These are phyloP conservation scores for Sebastes miniatus DNA, from an alignment of 2,797 vertebrate species.

Conservation along the genomic window DNA sequence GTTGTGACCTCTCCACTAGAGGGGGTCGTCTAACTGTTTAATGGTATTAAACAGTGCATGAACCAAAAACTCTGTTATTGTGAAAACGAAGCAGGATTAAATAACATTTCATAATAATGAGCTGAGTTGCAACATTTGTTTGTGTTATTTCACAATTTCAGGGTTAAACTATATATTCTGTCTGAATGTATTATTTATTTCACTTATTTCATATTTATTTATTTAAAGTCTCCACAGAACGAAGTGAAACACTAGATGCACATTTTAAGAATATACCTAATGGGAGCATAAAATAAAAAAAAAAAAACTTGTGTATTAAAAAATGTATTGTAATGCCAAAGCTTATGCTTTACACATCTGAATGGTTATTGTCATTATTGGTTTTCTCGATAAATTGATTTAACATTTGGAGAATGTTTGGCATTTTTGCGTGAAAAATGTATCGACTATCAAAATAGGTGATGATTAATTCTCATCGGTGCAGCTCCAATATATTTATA, in stretches of 20 bases:
- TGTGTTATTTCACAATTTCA: not conserved
- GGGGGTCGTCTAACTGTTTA: slow-evolving; percentile 45
- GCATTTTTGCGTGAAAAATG: no score
- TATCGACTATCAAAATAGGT: not conserved
- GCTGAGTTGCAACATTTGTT: not conserved
- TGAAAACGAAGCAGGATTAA: not conserved
- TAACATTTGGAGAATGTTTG: not conserved
- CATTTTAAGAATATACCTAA: not conserved
- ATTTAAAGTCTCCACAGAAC: not conserved
- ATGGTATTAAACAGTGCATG: not conserved
- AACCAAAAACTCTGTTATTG: not conserved
- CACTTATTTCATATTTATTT: not conserved
- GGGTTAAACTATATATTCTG: not conserved
- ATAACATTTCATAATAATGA: not conserved
- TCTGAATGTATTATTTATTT: not conserved
- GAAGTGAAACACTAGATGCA: not conserved
- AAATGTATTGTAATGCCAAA: not conserved
- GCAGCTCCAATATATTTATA: not conserved
- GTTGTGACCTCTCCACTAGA: slow-evolving; percentile 60
- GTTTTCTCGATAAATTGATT: not conserved
- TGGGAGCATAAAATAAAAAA: not conserved
- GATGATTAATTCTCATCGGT: not conserved
- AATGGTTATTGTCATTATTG: not conserved
- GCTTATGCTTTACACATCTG: not conserved
- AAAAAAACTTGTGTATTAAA: not conserved